Percentiles rank a stretch among this genome's conserved stretches.
Conservation (phyloP, 2,797 vertebrate genomes). For the Anas bahamensis region DNA sequence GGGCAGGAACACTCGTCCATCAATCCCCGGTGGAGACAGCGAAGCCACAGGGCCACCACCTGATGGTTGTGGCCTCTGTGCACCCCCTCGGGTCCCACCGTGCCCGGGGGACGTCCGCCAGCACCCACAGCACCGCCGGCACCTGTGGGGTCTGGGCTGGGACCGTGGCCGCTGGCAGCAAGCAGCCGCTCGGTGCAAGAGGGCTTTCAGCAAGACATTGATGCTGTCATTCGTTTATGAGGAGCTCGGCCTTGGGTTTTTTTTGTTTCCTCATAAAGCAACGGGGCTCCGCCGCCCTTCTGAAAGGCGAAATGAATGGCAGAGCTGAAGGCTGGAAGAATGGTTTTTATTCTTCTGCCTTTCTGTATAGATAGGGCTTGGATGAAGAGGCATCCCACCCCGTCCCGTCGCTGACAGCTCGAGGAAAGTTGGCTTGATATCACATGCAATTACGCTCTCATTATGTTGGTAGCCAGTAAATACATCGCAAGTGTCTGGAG, state of each 20-base stretch:
- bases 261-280: background rate
- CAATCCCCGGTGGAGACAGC: background rate
- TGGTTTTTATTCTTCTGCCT: background rate
- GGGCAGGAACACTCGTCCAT: background rate
- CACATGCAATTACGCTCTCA: fast-evolving
- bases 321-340: background rate
- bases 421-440: background rate
- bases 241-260: background rate
- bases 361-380: background rate
- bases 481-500: background rate
- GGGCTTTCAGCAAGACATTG: background rate
- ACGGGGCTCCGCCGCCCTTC: background rate
- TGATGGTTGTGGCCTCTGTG: too few relatives aligned
- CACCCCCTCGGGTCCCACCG: too few relatives aligned
- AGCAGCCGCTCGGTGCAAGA: fast-evolving
- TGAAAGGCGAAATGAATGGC: background rate
- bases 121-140: too few relatives aligned
- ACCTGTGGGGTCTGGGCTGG: background rate
- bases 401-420: background rate
- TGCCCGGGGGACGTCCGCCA: too few relatives aligned
- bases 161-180: background rate
- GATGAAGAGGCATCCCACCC: background rate
- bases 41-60: background rate
- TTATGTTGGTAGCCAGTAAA: background rate
- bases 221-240: background rate